phyloP scores from a whole-genome alignment of 2,113 vertebrate species.

The Cynocephalus volans region DNA sequence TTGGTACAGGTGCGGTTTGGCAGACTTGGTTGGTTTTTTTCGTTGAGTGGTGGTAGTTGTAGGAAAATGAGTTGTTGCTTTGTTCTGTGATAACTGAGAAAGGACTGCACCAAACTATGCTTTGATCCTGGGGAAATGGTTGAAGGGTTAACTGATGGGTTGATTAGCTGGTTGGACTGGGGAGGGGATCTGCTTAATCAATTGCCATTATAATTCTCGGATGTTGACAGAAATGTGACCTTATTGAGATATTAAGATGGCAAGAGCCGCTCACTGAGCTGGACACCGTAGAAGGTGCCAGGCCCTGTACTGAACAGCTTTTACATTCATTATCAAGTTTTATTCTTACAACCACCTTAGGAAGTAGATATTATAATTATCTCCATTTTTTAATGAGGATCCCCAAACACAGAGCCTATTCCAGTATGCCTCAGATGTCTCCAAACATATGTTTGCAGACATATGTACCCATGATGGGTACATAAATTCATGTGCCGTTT shows the following conservation, averaged over 20 bases:
- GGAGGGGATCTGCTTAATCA: neutral
- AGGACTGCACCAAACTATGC: neutral
- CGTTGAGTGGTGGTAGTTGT: neutral
- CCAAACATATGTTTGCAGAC: neutral
- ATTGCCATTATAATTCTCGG: neutral
- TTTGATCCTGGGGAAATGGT: neutral
- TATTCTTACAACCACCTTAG: neutral
- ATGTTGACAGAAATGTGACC: neutral
- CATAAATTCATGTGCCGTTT: neutral
- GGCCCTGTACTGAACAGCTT: neutral
- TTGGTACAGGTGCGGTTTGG: neutral
- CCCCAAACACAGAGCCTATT: neutral
- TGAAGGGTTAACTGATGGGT: neutral
- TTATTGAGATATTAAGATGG: neutral
- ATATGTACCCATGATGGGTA: neutral
- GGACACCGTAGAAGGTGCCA: neutral
- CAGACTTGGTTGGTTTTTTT: neutral
- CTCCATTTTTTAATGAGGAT: constrained; percentile 13
- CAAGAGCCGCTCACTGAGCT: neutral
- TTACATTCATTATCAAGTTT: neutral
- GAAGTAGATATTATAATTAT: neutral
- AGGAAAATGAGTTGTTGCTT: neutral
- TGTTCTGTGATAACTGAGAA: neutral
- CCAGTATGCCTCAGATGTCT: neutral
- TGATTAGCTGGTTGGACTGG: neutral